These are phyloP conservation scores for Thamnaconus septentrionalis DNA, from an alignment of 2,113 vertebrate genomes.

Conservation along the genomic window DNA sequence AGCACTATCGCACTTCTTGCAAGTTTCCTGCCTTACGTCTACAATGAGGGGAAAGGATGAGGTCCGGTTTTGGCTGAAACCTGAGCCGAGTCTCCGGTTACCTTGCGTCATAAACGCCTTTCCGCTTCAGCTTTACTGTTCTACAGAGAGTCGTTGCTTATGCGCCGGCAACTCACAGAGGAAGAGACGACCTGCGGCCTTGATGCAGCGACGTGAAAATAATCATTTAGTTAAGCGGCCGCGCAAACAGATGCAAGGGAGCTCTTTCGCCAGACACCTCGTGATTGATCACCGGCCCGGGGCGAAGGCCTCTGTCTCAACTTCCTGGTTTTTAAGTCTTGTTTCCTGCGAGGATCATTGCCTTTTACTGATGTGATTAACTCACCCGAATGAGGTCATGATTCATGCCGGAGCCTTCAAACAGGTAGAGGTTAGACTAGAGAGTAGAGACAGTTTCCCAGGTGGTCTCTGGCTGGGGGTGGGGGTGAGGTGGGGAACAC, in stretches of 20 bases:
- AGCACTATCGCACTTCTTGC: too few species aligned
- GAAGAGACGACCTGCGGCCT: background rate
- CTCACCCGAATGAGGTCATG: constrained; percentile 51
- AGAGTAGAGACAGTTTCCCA: constrained; percentile 37
- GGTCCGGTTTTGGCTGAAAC: background rate
- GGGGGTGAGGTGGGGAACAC: constrained; percentile 3
- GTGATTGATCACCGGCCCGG: constrained; percentile 67
- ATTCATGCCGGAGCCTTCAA: constrained; percentile 45
- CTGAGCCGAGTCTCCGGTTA: background rate
- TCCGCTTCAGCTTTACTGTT: constrained; percentile 2
- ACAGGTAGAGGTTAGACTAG: constrained; percentile 28
- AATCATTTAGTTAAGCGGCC: constrained; percentile 25
- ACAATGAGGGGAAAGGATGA: too few species aligned
- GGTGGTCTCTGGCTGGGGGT: constrained; percentile 35
- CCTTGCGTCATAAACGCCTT: background rate
- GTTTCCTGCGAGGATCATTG: constrained; percentile 58
- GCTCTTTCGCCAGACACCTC: constrained; percentile 39
- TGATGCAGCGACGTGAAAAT: constrained; percentile 19
- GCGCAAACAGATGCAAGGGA: constrained; percentile 20
- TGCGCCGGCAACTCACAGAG: background rate
- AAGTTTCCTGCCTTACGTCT: too few species aligned
- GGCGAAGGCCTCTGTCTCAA: constrained; percentile 55
- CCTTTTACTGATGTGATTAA: constrained; percentile 62
- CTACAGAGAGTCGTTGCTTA: constrained; percentile 1
- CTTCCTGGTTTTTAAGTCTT: constrained; percentile 65